phyloP scores from a whole-genome alignment of 2,888 invertebrate species.

The Andrena chrysosceles region DNA sequence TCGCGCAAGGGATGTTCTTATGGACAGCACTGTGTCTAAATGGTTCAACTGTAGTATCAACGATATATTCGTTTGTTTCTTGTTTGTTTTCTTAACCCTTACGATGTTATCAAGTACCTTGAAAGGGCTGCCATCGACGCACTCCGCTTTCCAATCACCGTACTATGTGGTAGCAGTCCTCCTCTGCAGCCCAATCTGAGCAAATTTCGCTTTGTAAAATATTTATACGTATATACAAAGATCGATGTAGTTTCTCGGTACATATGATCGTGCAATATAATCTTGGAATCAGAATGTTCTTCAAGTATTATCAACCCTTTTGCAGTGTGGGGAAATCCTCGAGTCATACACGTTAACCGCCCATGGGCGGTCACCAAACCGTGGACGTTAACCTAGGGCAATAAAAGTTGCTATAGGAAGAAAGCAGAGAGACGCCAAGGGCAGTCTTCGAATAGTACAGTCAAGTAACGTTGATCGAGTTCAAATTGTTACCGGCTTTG shows the following conservation, averaged over 20 bases:
- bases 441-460: slow-evolving; percentile 55
- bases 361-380: too few relatives aligned
- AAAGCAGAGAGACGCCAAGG: slow-evolving; percentile 57
- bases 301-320: background rate
- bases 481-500: slow-evolving; percentile 33
- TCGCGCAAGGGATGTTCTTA: background rate
- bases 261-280: background rate
- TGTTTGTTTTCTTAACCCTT: slow-evolving; percentile 23
- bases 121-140: slow-evolving; percentile 39
- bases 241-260: background rate
- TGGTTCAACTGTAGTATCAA: slow-evolving; percentile 64
- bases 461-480: slow-evolving; percentile 49
- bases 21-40: slow-evolving; percentile 6
- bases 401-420: background rate
- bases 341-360: background rate
- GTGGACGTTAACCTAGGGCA: background rate
- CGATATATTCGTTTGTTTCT: slow-evolving; percentile 43
- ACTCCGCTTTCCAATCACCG: slow-evolving; percentile 23
- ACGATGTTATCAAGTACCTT: slow-evolving; percentile 41
- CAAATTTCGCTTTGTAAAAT: slow-evolving; percentile 22
- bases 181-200: background rate
- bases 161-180: background rate
- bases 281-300: background rate
- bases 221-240: slow-evolving; percentile 31
- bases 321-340: background rate